Evolutionary conservation across 2,113 vertebrate species (phyloP).

Genomic region (Pycnonotus jocosus): DNA sequence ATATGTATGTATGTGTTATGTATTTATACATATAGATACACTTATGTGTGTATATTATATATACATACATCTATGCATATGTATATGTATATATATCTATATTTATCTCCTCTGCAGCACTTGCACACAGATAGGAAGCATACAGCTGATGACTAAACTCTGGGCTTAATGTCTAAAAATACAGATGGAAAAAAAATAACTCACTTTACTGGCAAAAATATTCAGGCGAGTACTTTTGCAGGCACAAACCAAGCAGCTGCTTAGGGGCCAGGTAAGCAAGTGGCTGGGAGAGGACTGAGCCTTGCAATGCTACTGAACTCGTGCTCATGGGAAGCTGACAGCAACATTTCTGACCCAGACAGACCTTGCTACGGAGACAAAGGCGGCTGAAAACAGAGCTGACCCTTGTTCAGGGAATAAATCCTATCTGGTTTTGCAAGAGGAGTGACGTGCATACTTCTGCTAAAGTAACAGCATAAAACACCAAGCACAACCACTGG

Average conservation of each 20-base stretch:
- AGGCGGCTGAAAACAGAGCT: not conserved
- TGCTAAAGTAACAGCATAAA: not conserved
- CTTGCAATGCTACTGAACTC: not conserved
- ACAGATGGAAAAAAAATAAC: not conserved
- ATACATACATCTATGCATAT: not conserved
- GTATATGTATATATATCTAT: not conserved
- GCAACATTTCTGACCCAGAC: not conserved
- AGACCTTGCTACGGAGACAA: not conserved
- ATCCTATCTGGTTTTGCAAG: not conserved
- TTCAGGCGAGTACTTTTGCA: not conserved
- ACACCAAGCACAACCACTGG: not conserved
- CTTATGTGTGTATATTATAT: not conserved
- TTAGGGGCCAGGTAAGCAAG: not conserved
- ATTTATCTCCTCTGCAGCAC: not conserved
- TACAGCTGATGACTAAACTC: not conserved
- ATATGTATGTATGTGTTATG: not conserved
- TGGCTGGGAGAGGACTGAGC: not conserved
- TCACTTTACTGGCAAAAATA: not conserved
- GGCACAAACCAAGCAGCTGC: not conserved
- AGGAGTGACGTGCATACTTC: not conserved
- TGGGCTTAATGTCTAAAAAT: not conserved
- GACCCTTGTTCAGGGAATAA: not conserved
- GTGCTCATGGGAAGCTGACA: not conserved
- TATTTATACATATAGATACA: not conserved
- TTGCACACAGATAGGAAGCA: not conserved